phyloP scores from a whole-genome alignment of 2,113 vertebrate species.

The Jacana jacana region DNA sequence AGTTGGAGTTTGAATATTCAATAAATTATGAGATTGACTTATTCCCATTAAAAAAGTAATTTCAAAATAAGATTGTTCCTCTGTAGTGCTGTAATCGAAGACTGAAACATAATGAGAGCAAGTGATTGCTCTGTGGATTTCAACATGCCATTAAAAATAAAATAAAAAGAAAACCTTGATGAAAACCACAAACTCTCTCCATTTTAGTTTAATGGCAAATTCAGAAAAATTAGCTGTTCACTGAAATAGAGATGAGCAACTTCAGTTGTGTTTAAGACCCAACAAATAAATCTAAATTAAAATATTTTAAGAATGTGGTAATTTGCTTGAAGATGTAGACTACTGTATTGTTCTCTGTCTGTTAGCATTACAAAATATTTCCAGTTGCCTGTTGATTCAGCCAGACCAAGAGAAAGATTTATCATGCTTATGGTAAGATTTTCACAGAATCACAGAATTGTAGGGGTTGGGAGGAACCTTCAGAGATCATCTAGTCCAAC shows the following conservation, averaged over 20 bases:
- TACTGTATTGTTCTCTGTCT: not conserved
- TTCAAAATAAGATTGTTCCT: constrained; percentile 17
- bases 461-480: too few species aligned
- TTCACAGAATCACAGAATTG: too few species aligned
- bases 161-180: not conserved
- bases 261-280: not conserved
- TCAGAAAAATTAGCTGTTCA: not conserved
- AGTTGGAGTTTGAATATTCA: constrained; percentile 31
- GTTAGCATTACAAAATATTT: not conserved
- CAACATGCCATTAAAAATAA: not conserved
- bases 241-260: not conserved
- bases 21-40: constrained; percentile 58
- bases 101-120: not conserved
- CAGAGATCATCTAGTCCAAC: too few species aligned
- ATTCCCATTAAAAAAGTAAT: constrained; percentile 46
- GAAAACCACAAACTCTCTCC: not conserved
- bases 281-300: not conserved
- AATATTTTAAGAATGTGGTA: not conserved
- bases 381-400: not conserved
- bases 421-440: not conserved
- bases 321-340: not conserved
- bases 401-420: not conserved
- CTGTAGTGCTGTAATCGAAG: not conserved
- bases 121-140: not conserved
- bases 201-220: not conserved